Percentiles rank a stretch among this genome's conserved stretches.
phyloP scores from a whole-genome alignment of 1,140 invertebrate species.

The Sinella curviseta region DNA sequence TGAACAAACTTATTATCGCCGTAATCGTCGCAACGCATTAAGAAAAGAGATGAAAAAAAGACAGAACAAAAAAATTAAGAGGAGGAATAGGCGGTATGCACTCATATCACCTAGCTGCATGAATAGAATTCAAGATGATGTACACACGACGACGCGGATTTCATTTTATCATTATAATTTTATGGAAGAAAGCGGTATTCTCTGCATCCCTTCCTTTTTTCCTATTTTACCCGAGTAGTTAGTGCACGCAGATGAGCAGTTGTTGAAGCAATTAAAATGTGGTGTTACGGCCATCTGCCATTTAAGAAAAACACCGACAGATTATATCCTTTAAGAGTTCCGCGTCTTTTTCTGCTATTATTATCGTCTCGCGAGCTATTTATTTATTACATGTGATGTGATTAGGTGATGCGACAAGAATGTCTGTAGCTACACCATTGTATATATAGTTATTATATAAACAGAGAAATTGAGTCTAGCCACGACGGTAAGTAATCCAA shows the following conservation, averaged over 20 bases:
- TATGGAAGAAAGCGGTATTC: conserved; percentile 1
- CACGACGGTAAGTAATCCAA: background rate
- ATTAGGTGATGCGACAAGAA: background rate
- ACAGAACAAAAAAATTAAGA: too few species aligned
- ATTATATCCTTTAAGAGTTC: background rate
- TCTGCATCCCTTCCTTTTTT: background rate
- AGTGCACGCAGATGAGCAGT: conserved; percentile 6
- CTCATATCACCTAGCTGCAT: too few species aligned
- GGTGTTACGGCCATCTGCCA: conserved; percentile 42
- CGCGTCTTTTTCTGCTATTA: background rate
- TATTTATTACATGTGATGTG: background rate
- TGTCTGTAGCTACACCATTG: too few species aligned
- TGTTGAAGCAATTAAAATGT: conserved; percentile 46
- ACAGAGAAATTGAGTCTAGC: too few species aligned
- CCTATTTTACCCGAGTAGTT: background rate
- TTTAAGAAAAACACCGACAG: background rate
- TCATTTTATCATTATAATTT: too few species aligned
- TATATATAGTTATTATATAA: background rate
- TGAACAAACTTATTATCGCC: too few species aligned
- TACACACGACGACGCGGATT: too few species aligned
- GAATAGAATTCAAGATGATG: too few species aligned
- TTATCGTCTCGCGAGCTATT: background rate
- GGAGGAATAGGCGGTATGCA: too few species aligned
- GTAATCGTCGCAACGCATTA: too few species aligned
- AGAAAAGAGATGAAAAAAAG: too few species aligned